Percentiles rank a stretch among this genome's conserved stretches.
phyloP scores from a whole-genome alignment of 2,888 invertebrate genomes.

The Scaptomyza parva region DNA sequence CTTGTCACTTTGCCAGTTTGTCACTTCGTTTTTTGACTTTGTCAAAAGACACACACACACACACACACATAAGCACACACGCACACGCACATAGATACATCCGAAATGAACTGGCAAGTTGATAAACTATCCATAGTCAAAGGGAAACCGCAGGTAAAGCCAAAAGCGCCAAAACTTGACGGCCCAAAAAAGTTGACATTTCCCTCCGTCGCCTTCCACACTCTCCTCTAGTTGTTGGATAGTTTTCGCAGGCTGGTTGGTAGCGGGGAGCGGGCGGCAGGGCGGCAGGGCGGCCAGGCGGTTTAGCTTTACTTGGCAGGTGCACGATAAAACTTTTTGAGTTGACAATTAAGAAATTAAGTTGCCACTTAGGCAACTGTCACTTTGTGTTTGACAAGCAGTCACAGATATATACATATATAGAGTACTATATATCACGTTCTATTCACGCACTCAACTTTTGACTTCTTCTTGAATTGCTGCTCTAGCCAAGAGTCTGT shows the following conservation, averaged over 20 bases:
- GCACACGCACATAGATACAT: not conserved
- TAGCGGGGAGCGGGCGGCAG: no score
- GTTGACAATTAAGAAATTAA: constrained; percentile 84
- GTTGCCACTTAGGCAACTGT: constrained; percentile 83
- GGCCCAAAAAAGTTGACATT: constrained; percentile 52
- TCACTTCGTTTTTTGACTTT: constrained; percentile 31
- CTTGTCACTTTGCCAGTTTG: constrained; percentile 73
- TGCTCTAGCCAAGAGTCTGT: constrained; percentile 6
- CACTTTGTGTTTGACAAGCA: constrained; percentile 83
- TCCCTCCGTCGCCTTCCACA: no score
- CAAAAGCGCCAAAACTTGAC: constrained; percentile 41
- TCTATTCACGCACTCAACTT: constrained; percentile 45
- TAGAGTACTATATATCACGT: not conserved
- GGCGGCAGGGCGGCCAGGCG: no score
- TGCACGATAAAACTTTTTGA: constrained; percentile 75
- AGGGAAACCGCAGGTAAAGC: constrained; percentile 67
- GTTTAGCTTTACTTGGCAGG: constrained; percentile 51
- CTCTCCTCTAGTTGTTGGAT: constrained; percentile 26
- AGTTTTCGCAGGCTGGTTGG: constrained; percentile 63
- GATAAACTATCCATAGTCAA: constrained; percentile 51
- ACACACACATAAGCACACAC: not conserved
- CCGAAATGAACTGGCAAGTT: constrained; percentile 63
- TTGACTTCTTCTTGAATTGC: constrained; percentile 36
- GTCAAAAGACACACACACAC: constrained; percentile 15
- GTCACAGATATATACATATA: constrained; percentile 55